Conservation (phyloP, 2,797 vertebrate species). For the Adrianichthys oophorus region DNA sequence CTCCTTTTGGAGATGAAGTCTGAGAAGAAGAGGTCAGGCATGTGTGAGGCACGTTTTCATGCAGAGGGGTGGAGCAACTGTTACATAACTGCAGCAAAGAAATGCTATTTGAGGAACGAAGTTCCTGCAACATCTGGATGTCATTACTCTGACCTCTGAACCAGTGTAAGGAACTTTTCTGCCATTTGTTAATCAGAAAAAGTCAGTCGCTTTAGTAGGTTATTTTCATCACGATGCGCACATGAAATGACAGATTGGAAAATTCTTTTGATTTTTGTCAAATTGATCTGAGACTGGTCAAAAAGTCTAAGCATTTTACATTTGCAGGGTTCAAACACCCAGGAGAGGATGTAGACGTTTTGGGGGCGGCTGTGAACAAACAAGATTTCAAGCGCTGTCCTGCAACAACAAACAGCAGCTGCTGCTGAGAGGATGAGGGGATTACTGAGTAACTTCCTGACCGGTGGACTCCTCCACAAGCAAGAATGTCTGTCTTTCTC, state of each 20-base stretch:
- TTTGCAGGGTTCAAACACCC: neutral
- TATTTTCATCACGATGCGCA: neutral
- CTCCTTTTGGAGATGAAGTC: neutral
- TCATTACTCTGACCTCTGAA: conserved; percentile 13
- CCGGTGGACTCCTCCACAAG: conserved; percentile 10
- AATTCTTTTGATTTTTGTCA: neutral
- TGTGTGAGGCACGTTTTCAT: conserved; percentile 6
- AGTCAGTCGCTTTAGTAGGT: neutral
- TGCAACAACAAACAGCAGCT: conserved; percentile 13
- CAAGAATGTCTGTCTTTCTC: conserved; percentile 3
- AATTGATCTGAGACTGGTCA: neutral
- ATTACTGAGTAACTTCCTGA: conserved; percentile 22
- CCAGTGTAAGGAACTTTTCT: neutral
- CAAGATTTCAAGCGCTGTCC: conserved; percentile 1
- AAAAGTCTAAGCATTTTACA: neutral
- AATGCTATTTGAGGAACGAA: conserved; percentile 26
- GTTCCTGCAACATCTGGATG: conserved; percentile 35
- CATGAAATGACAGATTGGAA: neutral
- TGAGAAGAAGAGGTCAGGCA: neutral
- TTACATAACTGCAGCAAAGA: conserved; percentile 13
- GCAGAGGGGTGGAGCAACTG: conserved; percentile 32
- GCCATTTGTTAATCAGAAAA: neutral
- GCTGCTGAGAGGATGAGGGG: neutral
- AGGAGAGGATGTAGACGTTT: neutral
- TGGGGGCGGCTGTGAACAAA: conserved; percentile 16